Conservation (phyloP, 2,113 vertebrate species). For the Cercocebus atys region DNA sequence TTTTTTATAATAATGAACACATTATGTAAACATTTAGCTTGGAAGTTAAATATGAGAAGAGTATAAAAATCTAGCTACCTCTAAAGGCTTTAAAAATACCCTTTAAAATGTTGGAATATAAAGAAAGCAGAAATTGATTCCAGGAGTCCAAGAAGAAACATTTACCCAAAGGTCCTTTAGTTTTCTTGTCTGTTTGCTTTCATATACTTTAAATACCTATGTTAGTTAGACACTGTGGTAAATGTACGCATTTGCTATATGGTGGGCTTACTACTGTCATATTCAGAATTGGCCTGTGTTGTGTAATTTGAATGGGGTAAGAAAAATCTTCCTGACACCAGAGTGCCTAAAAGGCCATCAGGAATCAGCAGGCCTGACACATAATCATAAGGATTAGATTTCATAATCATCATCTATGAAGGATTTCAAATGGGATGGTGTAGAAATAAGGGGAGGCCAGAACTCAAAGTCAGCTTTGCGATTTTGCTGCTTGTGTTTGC, state of each 20-base stretch:
- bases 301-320: not conserved
- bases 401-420: not conserved
- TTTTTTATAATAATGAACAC: not conserved
- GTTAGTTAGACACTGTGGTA: not conserved
- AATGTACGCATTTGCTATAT: not conserved
- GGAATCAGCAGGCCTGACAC: not conserved
- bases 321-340: not conserved
- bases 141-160: not conserved
- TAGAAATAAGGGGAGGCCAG: not conserved
- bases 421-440: not conserved
- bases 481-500: not conserved
- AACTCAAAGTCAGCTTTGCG: not conserved
- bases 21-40: not conserved
- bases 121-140: not conserved
- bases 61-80: not conserved
- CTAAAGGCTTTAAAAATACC: not conserved
- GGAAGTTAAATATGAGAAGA: constrained; percentile 10
- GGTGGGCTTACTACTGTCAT: not conserved
- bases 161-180: not conserved
- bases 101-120: not conserved
- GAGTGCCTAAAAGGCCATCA: not conserved
- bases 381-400: not conserved
- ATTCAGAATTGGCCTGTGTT: not conserved
- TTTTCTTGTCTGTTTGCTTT: not conserved
- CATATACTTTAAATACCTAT: not conserved